Percentiles rank a stretch among this genome's conserved stretches.
Conservation (phyloP, 2,888 invertebrate species). For the Himalopsyche japonica region DNA sequence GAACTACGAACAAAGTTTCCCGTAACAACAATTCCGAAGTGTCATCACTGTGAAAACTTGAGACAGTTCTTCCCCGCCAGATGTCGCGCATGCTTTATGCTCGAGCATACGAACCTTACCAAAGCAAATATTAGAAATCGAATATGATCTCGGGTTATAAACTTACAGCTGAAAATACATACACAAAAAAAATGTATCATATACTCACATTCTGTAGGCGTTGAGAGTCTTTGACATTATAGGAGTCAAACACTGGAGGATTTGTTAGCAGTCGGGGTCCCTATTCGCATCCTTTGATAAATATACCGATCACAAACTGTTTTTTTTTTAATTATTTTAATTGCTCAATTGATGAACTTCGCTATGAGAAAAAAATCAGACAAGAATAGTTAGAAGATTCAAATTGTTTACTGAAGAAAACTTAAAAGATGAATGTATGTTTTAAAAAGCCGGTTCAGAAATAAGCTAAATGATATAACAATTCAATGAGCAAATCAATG, state of each 20-base stretch:
- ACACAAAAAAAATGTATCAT: not conserved
- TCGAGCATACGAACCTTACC: not conserved
- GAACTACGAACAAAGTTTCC: not conserved
- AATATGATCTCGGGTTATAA: not conserved
- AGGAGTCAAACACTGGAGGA: conserved; percentile 33
- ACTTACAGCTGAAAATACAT: not conserved
- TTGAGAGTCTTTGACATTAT: conserved; percentile 87
- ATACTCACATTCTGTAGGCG: conserved; percentile 88
- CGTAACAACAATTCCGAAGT: not conserved
- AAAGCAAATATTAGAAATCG: not conserved
- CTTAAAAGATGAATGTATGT: no score
- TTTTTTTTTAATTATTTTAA: not conserved
- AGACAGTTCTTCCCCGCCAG: not conserved
- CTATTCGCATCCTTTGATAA: not conserved
- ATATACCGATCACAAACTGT: not conserved
- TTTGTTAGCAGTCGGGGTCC: not conserved
- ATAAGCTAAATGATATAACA: no score
- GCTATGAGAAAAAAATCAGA: no score
- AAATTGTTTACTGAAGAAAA: no score
- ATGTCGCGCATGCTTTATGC: not conserved
- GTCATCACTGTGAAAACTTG: not conserved
- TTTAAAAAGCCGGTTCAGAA: no score
- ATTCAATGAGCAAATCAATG: no score
- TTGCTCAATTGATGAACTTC: no score
- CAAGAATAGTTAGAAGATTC: no score